These are phyloP conservation scores for Papilio aristodemus DNA, from an alignment of 1,140 invertebrate species.

Conservation along the genomic window DNA sequence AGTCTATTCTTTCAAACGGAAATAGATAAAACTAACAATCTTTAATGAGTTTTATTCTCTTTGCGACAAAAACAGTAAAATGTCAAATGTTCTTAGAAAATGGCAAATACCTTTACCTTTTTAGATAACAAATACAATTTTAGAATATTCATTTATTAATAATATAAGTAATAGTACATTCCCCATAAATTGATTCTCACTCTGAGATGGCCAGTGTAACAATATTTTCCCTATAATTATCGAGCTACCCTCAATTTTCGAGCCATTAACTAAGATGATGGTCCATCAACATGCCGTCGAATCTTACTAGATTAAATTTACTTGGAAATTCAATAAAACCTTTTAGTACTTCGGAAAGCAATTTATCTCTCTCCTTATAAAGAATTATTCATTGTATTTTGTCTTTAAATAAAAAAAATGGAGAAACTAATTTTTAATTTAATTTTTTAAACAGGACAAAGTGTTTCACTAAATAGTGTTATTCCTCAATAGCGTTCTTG, in stretches of 20 bases:
- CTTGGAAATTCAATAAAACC: conserved; percentile 27
- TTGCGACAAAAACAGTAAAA: too few relatives aligned
- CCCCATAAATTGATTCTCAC: conserved; percentile 19
- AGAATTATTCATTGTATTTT: too few relatives aligned
- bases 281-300: conserved; percentile 38
- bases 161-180: not conserved
- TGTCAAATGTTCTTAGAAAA: too few relatives aligned
- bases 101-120: too few relatives aligned
- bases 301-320: conserved; percentile 41
- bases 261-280: conserved; percentile 55
- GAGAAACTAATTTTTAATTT: not conserved
- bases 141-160: not conserved
- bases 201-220: conserved; percentile 22
- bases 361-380: not conserved
- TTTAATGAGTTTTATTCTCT: too few relatives aligned
- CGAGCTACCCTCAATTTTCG: conserved; percentile 49
- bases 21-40: too few relatives aligned
- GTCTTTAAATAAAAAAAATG: too few relatives aligned
- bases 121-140: not conserved
- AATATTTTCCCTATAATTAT: conserved; percentile 39
- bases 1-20: too few relatives aligned
- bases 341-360: not conserved
- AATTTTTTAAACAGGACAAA: too few relatives aligned
- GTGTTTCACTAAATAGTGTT: too few relatives aligned
- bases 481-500: too few relatives aligned